Evolutionary conservation across 2,888 invertebrate species (phyloP), one percentile per base, ranked within the genome.

Genomic region (Aspidiotus rigidus): DNA sequence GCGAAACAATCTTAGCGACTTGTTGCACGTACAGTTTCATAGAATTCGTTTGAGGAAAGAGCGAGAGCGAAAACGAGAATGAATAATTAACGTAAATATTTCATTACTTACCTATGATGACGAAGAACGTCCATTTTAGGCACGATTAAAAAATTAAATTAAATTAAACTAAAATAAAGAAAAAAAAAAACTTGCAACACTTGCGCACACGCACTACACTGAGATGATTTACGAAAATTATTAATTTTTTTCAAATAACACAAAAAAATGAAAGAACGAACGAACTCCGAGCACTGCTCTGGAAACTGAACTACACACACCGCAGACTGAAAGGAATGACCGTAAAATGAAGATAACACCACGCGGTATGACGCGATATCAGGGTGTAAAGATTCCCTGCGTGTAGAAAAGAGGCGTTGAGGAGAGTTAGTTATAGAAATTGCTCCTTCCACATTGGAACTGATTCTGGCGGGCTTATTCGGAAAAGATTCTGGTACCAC

Each of bases 301-400:
- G 28, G 28, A 28, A 28, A 28, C 28, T 15, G 15, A 15, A 15
- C 56, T 17, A 15, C 56, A 16, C 28, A 39, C 16, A 60, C 60
- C 60, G 17, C 10, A 60, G 39, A 16, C 16, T 40, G 49, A 28
- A 63, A 9, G 11, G 42, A 62, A 28, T 16, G 60, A 62, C 15
- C 42, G 40, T 62, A 15, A 63, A 63, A 63, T 63, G 16, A 53
- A 49, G 44, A 62, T 41, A 49, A 63, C n/a, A 53, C 17, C 15
- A 49, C 49, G 28, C 53, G 63, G 13, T 49, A 44, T 16, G 28
- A 28, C 53, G 53, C 49, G 54, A 55, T 41, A 57, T 56, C 66
- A 44, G 66, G 66, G 59, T 66, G 64, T 55, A 55, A 56, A 66
- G 44, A 66, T 66, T 66, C 66, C 44, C 57, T 59, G 10, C 17